Percentiles rank a stretch among this genome's conserved stretches.
Evolutionary conservation across 2,113 vertebrate genomes (phyloP).

Genomic region (Prionailurus bengalensis): DNA sequence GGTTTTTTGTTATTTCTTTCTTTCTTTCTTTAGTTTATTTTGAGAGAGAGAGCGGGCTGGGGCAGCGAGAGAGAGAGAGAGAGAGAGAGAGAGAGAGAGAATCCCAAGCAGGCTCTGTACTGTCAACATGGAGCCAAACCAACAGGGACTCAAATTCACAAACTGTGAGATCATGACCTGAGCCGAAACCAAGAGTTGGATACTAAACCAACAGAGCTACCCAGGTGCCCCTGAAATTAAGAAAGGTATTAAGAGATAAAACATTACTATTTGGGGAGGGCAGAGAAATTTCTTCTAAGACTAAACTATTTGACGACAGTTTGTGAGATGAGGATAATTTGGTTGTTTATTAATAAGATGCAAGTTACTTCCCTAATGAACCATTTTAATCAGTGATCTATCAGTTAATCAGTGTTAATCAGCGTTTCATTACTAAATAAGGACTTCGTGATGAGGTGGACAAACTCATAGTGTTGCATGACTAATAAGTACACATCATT

Average conservation of each 20-base stretch:
- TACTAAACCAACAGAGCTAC: too few relatives aligned
- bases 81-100: too few relatives aligned
- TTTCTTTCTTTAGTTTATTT: too few relatives aligned
- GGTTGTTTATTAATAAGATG: conserved; percentile 83
- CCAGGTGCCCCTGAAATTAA: neutral
- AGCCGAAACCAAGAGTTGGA: too few relatives aligned
- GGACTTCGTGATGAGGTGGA: conserved; percentile 76
- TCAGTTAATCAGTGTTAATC: conserved; percentile 85
- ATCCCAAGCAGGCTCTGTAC: too few relatives aligned
- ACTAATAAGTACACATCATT: conserved; percentile 64
- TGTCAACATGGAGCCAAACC: too few relatives aligned
- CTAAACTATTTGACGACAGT: conserved; percentile 75
- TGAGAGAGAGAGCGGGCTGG: too few relatives aligned
- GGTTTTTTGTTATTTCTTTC: neutral
- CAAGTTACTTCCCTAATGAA: conserved; percentile 80
- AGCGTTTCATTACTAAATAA: conserved; percentile 80
- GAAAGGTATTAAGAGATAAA: conserved; percentile 43
- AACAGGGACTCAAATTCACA: too few relatives aligned
- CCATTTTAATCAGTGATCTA: conserved; percentile 82
- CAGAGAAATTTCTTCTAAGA: conserved; percentile 56
- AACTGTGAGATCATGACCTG: too few relatives aligned
- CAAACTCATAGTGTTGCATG: conserved; percentile 75
- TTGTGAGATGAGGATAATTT: conserved; percentile 76
- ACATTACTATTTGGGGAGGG: conserved; percentile 12
- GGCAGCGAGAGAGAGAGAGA: too few relatives aligned